phyloP scores from a whole-genome alignment of 2,113 vertebrate genomes.

The Puffinus mauretanicus region DNA sequence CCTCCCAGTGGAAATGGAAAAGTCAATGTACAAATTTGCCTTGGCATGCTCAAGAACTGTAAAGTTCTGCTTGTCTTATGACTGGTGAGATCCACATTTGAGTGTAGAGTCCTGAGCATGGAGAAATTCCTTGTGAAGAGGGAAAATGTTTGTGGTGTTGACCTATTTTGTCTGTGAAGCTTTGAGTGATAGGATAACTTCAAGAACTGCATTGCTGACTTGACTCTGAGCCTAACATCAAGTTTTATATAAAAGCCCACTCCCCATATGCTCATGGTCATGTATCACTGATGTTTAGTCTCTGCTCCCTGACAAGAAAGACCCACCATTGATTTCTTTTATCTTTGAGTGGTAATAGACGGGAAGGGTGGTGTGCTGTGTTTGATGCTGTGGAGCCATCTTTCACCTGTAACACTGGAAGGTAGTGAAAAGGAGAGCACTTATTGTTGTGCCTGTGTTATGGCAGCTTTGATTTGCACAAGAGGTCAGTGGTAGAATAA shows the following conservation, averaged over 20 bases:
- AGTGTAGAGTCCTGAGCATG: not conserved
- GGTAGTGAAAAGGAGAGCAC: not conserved
- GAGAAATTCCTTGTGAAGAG: not conserved
- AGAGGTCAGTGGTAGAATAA: not conserved
- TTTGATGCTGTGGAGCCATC: not conserved
- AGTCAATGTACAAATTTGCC: not conserved
- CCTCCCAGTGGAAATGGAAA: not conserved
- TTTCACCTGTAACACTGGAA: not conserved
- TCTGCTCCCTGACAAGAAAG: not conserved
- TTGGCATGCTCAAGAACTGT: not conserved
- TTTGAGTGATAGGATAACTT: not conserved
- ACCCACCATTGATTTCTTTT: not conserved
- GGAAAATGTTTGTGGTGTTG: not conserved
- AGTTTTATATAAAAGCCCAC: not conserved
- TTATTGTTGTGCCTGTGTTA: not conserved
- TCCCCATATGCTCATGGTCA: rapidly evolving
- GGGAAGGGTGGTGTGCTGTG: not conserved
- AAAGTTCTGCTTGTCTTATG: not conserved
- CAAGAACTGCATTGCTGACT: not conserved
- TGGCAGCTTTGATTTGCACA: not conserved
- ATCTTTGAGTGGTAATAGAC: not conserved
- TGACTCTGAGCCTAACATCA: not conserved
- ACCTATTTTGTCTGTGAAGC: not conserved
- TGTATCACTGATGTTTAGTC: not conserved
- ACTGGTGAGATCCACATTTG: not conserved